Base-by-base conservation (phyloP, 2,113 vertebrate species). In the Grus americana region DNA sequence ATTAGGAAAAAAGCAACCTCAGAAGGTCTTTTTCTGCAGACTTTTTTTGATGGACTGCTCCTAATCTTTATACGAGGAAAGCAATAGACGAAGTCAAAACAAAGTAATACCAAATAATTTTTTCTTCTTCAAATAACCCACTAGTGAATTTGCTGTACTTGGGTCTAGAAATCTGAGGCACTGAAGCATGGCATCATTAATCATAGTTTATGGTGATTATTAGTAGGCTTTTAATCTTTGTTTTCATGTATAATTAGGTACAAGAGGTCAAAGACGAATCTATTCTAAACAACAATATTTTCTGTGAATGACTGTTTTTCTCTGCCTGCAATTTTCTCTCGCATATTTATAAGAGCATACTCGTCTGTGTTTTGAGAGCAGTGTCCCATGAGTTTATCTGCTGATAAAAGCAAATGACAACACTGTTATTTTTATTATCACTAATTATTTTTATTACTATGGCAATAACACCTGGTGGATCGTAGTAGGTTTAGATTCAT, bases 161-260 rank as follows among this genome's bases (percentile, higher is more conserved):
- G 44, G 85, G 67, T 93, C 80, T 84, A 50, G 66, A 93, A 90
- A 90, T 80, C 79, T 29, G 71, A 94, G 55, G 92, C 95, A 32
- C 29, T 79, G 92, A 96, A 95, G 96, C 89, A 27, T 92, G 87
- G 46, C 93, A 84, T 91, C 95, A 96, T 97, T 97, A 97, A 97
- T 97, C 97, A 96, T 96, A 91, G 90, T 97, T 97, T 97, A 96
- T 90, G 91, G 92, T 95, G 96, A 96, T 97, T 96, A 97, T 96
- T 96, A 96, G 95, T 83, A 91, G 95, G 94, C 96, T 95, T 97
- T 95, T 97, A 96, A 96, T 97, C 94, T 96, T 97, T 96, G 90
- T 96, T 97, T 97, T 94, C 42, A 2, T 97, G 94, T 96, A 83
- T 97, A 97, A 96, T 97, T 97, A 97, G 93, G 93, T 96, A 95